Evolutionary conservation across 2,113 vertebrate genomes (phyloP), one percentile per base, ranked within the genome.

Genomic region (Meles meles): DNA sequence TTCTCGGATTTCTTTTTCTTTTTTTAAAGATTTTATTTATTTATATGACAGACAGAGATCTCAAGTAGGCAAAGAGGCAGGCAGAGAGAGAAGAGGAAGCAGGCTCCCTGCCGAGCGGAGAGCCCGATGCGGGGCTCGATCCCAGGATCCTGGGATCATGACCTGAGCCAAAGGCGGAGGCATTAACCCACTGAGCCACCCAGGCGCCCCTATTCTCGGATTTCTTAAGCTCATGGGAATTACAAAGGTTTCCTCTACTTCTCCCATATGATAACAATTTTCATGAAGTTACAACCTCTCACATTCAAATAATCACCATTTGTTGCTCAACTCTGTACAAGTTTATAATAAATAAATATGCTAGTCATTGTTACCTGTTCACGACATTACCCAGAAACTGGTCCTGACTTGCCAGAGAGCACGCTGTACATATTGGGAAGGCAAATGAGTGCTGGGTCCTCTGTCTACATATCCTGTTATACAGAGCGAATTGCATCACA

Each of bases 1-100:
- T 42, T 61, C 37, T 47, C 77, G 18, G 63, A 93, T 90, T 94
- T 96, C 72, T 76, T 76, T n/a, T n/a, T n/a, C n/a, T n/a, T n/a
- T n/a, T n/a, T n/a, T n/a, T n/a, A n/a, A n/a, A n/a, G n/a, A n/a
- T n/a, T n/a, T n/a, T n/a, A n/a, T n/a, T n/a, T n/a, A n/a, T n/a
- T n/a, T n/a, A n/a, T n/a, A n/a, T n/a, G n/a, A n/a, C n/a, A n/a
- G n/a, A n/a, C n/a, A n/a, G n/a, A n/a, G n/a, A n/a, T n/a, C n/a
- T n/a, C n/a, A n/a, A n/a, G n/a, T n/a, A n/a, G n/a, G n/a, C n/a
- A n/a, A n/a, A n/a, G n/a, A n/a, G n/a, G n/a, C n/a, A n/a, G n/a
- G n/a, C n/a, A n/a, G n/a, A n/a, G n/a, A n/a, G n/a, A n/a, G n/a
- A n/a, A n/a, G n/a, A n/a, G n/a, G n/a, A n/a, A n/a, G n/a, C n/a